These are phyloP conservation scores for Rhinophrynus dorsalis DNA, from an alignment of 2,797 vertebrate species.

Conservation along the genomic window DNA sequence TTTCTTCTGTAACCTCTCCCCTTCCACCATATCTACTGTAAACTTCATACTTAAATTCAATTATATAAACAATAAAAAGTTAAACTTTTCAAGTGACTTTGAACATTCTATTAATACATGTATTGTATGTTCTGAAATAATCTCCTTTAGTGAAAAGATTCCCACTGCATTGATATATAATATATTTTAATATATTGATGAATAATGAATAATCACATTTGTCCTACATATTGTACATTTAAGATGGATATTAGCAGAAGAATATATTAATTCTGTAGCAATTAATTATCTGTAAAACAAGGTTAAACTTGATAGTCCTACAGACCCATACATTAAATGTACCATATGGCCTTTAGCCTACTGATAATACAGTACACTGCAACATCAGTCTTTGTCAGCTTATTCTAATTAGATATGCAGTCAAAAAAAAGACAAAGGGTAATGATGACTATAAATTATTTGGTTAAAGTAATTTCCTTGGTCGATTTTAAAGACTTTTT, in stretches of 20 bases:
- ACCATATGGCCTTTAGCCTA: constrained; percentile 48
- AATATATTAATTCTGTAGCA: constrained; percentile 25
- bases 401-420: constrained; percentile 47
- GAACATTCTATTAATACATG: no score
- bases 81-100: no score
- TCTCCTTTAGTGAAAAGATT: no score
- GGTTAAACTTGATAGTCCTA: constrained; percentile 39
- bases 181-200: constrained; percentile 31
- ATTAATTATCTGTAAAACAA: constrained; percentile 49
- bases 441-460: constrained; percentile 50
- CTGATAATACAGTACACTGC: constrained; percentile 32
- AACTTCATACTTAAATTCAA: no score
- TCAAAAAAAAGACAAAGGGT: constrained; percentile 33
- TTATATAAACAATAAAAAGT: no score
- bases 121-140: no score
- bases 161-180: no score
- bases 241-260: constrained; percentile 28
- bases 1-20: no score
- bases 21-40: no score
- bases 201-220: constrained; percentile 39
- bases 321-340: constrained; percentile 37
- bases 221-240: constrained; percentile 14
- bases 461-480: constrained; percentile 45
- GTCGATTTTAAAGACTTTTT: constrained; percentile 41
- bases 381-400: constrained; percentile 42